Evolutionary conservation across 2,797 vertebrate species (phyloP).

Genomic region (Crossoptilon crossoptilon): DNA sequence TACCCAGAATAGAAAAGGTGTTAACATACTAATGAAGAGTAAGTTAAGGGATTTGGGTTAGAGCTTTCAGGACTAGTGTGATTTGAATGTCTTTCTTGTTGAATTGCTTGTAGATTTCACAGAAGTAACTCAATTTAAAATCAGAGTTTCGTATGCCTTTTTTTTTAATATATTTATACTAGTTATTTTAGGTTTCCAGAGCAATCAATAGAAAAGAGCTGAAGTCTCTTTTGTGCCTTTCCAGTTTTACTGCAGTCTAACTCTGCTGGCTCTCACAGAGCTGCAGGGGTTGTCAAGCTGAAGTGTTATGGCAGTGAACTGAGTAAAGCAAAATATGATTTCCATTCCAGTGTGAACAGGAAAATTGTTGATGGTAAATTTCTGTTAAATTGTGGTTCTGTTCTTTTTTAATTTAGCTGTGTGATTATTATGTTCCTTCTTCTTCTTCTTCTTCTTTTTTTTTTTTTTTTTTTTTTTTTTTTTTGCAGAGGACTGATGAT

Average conservation of each 20-base stretch:
- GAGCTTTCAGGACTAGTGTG: neutral
- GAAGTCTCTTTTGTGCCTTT: neutral
- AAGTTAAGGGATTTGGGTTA: neutral
- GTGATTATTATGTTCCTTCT: slow-evolving; percentile 29
- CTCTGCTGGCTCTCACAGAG: neutral
- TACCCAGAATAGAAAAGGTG: neutral
- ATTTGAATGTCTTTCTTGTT: neutral
- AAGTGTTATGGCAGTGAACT: neutral
- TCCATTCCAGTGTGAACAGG: neutral
- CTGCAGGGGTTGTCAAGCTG: neutral
- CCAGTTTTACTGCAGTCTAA: neutral
- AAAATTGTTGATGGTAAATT: slow-evolving; percentile 34
- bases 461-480: neutral
- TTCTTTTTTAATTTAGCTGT: slow-evolving; percentile 51
- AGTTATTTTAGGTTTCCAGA: slow-evolving; percentile 15
- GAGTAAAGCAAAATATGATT: neutral
- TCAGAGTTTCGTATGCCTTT: neutral
- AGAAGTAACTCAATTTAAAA: slow-evolving; percentile 9
- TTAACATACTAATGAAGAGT: neutral
- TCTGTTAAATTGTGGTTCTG: neutral
- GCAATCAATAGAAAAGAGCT: neutral
- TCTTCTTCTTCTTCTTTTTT: too few species aligned
- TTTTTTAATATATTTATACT: neutral
- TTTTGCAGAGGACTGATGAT: neutral
- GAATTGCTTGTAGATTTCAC: slow-evolving; percentile 12